A percentile compares a stretch with the other conserved stretches of the same genome.
Conservation (phyloP, 2,797 vertebrate genomes). For the Gastrophryne carolinensis region DNA sequence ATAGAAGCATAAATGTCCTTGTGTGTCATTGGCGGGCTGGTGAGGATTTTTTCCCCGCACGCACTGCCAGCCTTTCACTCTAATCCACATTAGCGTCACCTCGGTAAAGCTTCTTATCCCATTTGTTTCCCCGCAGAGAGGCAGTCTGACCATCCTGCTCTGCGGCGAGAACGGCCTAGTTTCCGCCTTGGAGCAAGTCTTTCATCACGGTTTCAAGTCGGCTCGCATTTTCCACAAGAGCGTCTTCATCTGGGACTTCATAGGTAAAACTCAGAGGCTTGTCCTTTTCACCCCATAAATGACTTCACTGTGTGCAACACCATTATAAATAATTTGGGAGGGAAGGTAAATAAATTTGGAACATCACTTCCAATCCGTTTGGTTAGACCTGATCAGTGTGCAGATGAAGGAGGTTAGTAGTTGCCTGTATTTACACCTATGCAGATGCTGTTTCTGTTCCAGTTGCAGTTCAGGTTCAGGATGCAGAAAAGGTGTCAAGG, state of each 20-base stretch:
- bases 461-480: too few relatives aligned
- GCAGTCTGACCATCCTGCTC: constrained; percentile 87
- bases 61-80: not conserved
- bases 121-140: constrained; percentile 73
- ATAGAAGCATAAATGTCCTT: not conserved
- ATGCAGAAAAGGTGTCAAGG: too few relatives aligned
- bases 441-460: too few relatives aligned
- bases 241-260: constrained; percentile 96
- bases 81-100: constrained; percentile 8
- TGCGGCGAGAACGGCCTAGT: constrained; percentile 93
- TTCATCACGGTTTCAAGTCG: constrained; percentile 89
- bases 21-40: not conserved
- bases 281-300: not conserved
- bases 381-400: too few relatives aligned
- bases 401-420: too few relatives aligned
- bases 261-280: constrained; percentile 72
- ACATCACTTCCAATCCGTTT: too few relatives aligned
- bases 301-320: too few relatives aligned
- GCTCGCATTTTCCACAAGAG: constrained; percentile 94
- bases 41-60: not conserved
- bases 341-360: too few relatives aligned
- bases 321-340: too few relatives aligned
- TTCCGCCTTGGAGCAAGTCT: constrained; percentile 88
- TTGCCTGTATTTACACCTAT: too few relatives aligned
- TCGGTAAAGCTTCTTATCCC: constrained; percentile 6